phyloP scores from a whole-genome alignment of 2,113 vertebrate species.

The Enhydra lutris region DNA sequence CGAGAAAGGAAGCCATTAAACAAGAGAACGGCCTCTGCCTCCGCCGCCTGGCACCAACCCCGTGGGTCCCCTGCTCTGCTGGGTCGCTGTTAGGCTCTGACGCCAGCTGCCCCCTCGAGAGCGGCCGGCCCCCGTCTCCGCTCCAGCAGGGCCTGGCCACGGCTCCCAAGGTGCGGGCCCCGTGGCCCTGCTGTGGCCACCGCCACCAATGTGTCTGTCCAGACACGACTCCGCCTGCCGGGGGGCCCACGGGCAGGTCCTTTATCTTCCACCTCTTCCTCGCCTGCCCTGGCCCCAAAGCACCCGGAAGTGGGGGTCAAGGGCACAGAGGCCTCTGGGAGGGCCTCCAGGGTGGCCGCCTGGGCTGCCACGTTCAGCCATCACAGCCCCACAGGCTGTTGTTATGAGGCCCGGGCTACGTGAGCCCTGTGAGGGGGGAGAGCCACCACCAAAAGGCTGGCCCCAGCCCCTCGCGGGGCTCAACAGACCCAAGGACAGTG shows the following conservation, averaged over 20 bases:
- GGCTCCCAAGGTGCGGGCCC: not conserved
- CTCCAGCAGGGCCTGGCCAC: not conserved
- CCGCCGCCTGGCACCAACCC: not conserved
- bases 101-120: not conserved
- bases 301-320: not conserved
- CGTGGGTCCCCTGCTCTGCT: not conserved
- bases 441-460: not conserved
- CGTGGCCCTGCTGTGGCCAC: not conserved
- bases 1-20: conserved; percentile 59
- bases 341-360: not conserved
- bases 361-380: not conserved
- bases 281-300: not conserved
- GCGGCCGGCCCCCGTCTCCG: not conserved
- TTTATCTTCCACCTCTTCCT: not conserved
- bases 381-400: not conserved
- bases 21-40: not conserved
- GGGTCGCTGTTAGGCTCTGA: not conserved
- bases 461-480: not conserved
- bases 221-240: not conserved
- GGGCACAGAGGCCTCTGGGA: not conserved
- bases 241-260: not conserved
- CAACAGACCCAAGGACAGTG: not conserved
- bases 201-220: not conserved
- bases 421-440: not conserved
- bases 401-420: not conserved